These are phyloP conservation scores for Alouatta caraya DNA, from an alignment of 2,797 vertebrate genomes.

Conservation along the genomic window DNA sequence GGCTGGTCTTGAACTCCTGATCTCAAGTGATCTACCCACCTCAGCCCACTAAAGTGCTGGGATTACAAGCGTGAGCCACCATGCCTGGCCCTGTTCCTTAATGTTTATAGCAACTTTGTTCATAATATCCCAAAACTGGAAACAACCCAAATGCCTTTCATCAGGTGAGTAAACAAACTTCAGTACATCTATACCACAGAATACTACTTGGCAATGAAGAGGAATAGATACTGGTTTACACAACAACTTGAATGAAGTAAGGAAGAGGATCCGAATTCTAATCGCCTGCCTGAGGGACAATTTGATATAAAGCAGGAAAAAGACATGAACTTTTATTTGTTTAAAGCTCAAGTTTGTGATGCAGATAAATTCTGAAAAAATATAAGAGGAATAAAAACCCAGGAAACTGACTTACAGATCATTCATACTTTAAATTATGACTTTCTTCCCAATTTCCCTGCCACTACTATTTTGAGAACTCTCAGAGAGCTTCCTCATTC, in stretches of 20 bases:
- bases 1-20: too few species aligned
- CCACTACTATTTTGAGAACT: background rate
- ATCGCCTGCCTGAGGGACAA: background rate
- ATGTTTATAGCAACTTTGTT: background rate
- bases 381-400: background rate
- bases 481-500: background rate
- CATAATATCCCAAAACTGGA: background rate
- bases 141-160: background rate
- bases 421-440: background rate
- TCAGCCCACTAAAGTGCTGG: too few species aligned
- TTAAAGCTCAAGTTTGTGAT: background rate
- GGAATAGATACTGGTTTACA: background rate
- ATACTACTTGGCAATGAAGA: background rate
- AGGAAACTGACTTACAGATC: background rate
- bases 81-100: background rate
- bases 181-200: background rate
- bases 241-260: background rate
- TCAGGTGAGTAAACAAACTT: background rate
- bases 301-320: background rate
- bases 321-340: background rate
- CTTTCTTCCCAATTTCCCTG: background rate
- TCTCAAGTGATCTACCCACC: too few species aligned
- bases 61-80: too few species aligned
- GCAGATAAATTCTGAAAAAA: background rate
- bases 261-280: background rate